Percentiles rank a stretch among this genome's conserved stretches.
phyloP scores from a whole-genome alignment of 1,140 invertebrate genomes.

The Drosophila fuyamai region DNA sequence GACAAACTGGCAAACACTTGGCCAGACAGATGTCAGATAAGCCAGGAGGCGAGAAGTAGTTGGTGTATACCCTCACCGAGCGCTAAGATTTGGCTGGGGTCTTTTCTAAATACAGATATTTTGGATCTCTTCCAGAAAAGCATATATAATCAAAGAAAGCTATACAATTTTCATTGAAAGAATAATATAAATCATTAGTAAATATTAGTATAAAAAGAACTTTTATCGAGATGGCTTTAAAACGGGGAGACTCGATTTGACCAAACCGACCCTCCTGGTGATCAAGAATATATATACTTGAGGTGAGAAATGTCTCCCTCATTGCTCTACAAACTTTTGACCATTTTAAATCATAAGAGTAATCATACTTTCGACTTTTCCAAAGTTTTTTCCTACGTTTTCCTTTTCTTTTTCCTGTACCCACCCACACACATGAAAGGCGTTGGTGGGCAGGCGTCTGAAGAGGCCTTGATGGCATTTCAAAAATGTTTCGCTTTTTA shows the following conservation, averaged over 20 bases:
- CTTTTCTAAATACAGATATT: background rate
- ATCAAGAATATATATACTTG: too few relatives aligned
- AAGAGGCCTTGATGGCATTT: slow-evolving; percentile 34
- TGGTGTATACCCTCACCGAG: slow-evolving; percentile 6
- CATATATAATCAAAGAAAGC: too few relatives aligned
- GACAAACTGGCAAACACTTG: slow-evolving; percentile 56
- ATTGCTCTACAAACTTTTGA: too few relatives aligned
- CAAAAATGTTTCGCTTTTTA: slow-evolving; percentile 21
- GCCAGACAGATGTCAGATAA: slow-evolving; percentile 75
- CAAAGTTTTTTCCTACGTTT: background rate
- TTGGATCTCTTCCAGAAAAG: background rate
- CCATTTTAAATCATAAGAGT: slow-evolving; percentile 4
- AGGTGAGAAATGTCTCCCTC: too few relatives aligned
- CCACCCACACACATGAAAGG: slow-evolving; percentile 28
- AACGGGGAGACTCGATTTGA: too few relatives aligned
- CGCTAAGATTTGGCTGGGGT: slow-evolving; percentile 14
- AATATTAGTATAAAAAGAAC: too few relatives aligned
- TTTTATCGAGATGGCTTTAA: too few relatives aligned
- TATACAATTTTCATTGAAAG: too few relatives aligned
- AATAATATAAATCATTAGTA: too few relatives aligned
- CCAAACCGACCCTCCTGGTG: too few relatives aligned
- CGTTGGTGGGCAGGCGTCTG: background rate
- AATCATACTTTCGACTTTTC: background rate
- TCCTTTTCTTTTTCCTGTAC: slow-evolving; percentile 29
- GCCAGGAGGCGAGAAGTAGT: slow-evolving; percentile 39